Percentiles rank a stretch among this genome's conserved stretches.
Evolutionary conservation across 35 echinoderm and acorn worm genomes (phyloP).

Genomic region (Apostichopus parvimensis): DNA sequence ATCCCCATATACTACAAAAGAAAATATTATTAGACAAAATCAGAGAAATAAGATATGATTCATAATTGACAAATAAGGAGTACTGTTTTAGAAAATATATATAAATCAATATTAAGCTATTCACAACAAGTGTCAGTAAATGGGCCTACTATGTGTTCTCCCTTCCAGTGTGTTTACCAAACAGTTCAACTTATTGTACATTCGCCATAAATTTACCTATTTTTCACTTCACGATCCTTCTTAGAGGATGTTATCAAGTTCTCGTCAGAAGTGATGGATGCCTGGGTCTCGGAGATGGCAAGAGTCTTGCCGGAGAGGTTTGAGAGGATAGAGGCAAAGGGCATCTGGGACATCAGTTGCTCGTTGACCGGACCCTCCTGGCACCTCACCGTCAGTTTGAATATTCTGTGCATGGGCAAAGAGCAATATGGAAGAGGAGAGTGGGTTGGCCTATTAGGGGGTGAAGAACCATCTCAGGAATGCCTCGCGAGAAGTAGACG

Average conservation of each 20-base stretch:
- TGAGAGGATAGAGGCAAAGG: neutral
- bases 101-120: no score
- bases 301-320: neutral
- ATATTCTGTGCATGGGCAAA: neutral
- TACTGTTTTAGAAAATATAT: no score
- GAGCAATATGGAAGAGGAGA: neutral
- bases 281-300: neutral
- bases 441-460: neutral
- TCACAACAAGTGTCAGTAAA: no score
- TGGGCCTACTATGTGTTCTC: no score
- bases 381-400: neutral
- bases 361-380: conserved; percentile 7
- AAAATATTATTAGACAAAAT: no score
- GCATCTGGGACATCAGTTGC: conserved; percentile 7
- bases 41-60: no score
- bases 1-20: no score
- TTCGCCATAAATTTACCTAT: neutral
- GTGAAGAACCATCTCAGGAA: neutral
- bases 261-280: neutral
- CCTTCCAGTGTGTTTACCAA: no score
- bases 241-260: neutral
- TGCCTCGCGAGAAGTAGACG: neutral
- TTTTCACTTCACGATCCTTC: neutral
- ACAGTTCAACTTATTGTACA: neutral
- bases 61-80: no score